Conservation (phyloP, 2,888 invertebrate genomes). For the Caenorhabditis sulstoni region DNA sequence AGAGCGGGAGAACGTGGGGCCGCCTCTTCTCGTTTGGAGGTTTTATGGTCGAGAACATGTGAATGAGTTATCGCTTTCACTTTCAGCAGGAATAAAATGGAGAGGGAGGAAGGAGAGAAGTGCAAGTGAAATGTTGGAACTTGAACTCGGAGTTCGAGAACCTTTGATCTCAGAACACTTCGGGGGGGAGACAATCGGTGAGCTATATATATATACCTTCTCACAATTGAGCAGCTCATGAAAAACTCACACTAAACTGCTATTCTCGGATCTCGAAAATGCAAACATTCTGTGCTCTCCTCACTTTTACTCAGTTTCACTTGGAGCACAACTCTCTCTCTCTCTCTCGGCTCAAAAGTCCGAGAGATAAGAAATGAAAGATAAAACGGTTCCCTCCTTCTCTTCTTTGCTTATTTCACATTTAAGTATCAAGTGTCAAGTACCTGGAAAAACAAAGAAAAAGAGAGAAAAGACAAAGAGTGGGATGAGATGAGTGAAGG, state of each 20-base stretch:
- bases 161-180: no score
- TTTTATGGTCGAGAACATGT: constrained; percentile 31
- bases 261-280: no score
- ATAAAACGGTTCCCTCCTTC: not conserved
- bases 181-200: no score
- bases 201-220: no score
- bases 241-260: no score
- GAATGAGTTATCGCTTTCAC: constrained; percentile 11
- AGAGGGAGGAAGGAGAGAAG: not conserved
- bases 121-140: no score
- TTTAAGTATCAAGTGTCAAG: constrained; percentile 56
- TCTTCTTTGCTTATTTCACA: not conserved
- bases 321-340: no score
- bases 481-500: not conserved
- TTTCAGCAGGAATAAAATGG: no score
- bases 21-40: not conserved
- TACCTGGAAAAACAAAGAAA: constrained; percentile 29
- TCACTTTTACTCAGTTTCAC: no score
- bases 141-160: no score
- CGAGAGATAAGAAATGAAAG: constrained; percentile 19
- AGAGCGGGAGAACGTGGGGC: constrained; percentile 13
- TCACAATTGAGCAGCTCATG: no score
- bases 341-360: not conserved
- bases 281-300: no score
- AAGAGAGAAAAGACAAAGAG: not conserved